Evolutionary conservation across 2,888 invertebrate species (phyloP).

Genomic region (Lysandra coridon): DNA sequence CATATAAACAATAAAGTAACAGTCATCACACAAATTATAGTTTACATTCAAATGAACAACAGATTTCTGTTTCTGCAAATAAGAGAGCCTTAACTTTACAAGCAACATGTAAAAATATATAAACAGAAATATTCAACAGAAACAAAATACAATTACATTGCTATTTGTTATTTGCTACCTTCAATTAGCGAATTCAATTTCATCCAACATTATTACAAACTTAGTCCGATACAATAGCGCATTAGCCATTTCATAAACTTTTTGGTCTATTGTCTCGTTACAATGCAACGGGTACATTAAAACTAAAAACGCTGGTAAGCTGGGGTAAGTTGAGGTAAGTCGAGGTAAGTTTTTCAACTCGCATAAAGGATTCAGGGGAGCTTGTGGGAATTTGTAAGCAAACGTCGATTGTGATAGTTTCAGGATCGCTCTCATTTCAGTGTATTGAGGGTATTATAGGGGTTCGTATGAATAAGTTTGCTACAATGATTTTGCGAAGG

Average conservation of each 20-base stretch:
- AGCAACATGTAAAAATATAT: neutral
- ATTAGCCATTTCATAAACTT: conserved; percentile 24
- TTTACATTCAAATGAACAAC: too few relatives aligned
- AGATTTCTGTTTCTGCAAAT: neutral
- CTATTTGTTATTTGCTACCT: neutral
- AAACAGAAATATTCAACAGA: neutral
- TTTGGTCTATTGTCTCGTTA: conserved; percentile 22
- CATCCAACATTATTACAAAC: conserved; percentile 6
- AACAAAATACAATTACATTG: neutral
- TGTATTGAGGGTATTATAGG: neutral
- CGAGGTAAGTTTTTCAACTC: conserved; percentile 34
- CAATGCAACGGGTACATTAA: conserved; percentile 28
- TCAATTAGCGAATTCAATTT: conserved; percentile 6
- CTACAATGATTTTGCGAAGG: neutral
- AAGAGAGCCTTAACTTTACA: neutral
- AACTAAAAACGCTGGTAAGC: conserved; percentile 30
- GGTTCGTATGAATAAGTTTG: neutral
- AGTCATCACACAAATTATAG: too few relatives aligned
- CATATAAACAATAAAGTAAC: too few relatives aligned
- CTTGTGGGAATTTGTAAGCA: conserved; percentile 33
- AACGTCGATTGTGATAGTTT: conserved; percentile 33
- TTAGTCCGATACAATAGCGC: conserved; percentile 6
- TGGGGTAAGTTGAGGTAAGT: conserved; percentile 20
- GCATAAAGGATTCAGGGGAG: conserved; percentile 35
- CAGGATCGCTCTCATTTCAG: neutral